Evolutionary conservation across 2,888 invertebrate genomes (phyloP), one percentile per base, ranked within the genome.

Genomic region (Spodoptera littoralis): DNA sequence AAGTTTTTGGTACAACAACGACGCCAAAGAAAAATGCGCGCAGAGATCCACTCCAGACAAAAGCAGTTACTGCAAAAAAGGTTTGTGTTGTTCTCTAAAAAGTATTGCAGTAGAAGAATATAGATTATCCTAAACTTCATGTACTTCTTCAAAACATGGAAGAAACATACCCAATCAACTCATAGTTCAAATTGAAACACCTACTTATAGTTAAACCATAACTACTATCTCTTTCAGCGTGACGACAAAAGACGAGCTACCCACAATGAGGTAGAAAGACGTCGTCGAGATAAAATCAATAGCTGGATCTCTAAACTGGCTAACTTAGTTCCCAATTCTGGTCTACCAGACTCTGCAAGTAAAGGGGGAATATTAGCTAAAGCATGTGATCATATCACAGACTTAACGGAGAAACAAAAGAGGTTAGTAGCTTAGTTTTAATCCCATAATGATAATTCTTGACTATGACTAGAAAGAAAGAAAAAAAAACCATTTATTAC

Each of bases 301-400:
- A 98, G 97, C 85, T 99, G 99, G 99, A 99, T 99, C 76, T 96
- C 97, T 55, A 98, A 98, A 89, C 92, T 99, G 63, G 98, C 98
- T 2, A 92, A 98, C 86, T 96, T 99, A 73, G 97, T 99, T 58
- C 99, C 99, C 74, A 93, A 95, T 73, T 96, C 97, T 73, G 96
- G 96, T 5, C 95, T 96, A 12, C 88, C 92, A 30, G 96, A 95
- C 55, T 92, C 96, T 51, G 95, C 96, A 52, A 99, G 98, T 85
- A 99, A 99, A 95, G 99, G 99, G 13, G 98, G 98, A 61, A 99
- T 99, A 80, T 92, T 99, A 79, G 98, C 98, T 6, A 99, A 98
- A 91, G 99, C 99, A 0, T 99, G 98, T 89, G 99, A 99, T 86
- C 98, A 99, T 89, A 99, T 99, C 72, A 95, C 96, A 61, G 98